A percentile compares a stretch with the other conserved stretches of the same genome.
Evolutionary conservation across 2,888 invertebrate species (phyloP).

Genomic region (Yponomeuta malinellus): DNA sequence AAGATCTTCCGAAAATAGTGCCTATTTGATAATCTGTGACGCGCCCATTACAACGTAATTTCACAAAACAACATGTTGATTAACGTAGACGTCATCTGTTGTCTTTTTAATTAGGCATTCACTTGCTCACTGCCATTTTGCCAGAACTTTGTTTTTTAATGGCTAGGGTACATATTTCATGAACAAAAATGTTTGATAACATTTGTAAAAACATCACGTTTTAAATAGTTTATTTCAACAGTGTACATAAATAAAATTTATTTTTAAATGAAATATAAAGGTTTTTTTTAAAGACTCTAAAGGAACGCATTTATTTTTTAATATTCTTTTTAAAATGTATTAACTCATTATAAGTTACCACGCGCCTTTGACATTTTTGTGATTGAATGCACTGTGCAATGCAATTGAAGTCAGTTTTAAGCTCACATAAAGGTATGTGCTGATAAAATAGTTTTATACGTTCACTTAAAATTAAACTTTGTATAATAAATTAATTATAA

Average conservation of each 20-base stretch:
- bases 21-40: not conserved
- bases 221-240: not conserved
- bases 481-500: not conserved
- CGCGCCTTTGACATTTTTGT: not conserved
- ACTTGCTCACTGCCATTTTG: conserved; percentile 4
- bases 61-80: no score
- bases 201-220: conserved; percentile 1
- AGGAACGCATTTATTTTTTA: conserved; percentile 4
- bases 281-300: not conserved
- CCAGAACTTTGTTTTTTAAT: not conserved
- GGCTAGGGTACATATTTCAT: no score
- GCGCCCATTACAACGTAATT: not conserved
- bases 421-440: not conserved
- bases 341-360: conserved; percentile 6
- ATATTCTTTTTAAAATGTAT: conserved; percentile 5
- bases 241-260: not conserved
- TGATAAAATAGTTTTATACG: not conserved
- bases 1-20: not conserved
- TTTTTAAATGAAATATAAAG: conserved; percentile 6
- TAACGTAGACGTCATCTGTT: not conserved
- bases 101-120: not conserved
- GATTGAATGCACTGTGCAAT: not conserved
- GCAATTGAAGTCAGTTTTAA: not conserved
- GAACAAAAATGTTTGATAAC: not conserved
- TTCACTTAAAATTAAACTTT: not conserved